Evolutionary conservation across 2,113 vertebrate genomes (phyloP), one percentile per base, ranked within the genome.

Genomic region (Turnix velox): DNA sequence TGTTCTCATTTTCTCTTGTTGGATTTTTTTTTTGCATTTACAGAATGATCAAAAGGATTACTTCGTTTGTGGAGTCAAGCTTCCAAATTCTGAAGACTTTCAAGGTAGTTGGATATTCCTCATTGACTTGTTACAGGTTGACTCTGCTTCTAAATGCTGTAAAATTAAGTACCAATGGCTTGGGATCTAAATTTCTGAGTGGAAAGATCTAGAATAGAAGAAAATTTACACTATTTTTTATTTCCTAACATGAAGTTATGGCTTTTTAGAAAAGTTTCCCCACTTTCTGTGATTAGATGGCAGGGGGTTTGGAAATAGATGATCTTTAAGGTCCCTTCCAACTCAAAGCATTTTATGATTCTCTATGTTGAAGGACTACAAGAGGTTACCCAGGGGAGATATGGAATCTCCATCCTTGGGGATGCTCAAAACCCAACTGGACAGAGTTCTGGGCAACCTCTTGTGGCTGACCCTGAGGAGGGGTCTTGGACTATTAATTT

Each of bases 41-140:
- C 98, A 99, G 99, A 98, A 98, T 87, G 99, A 98, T 92, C 98
- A 99, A 96, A 98, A 98, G 63, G 99, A 99, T 98, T 99, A 99
- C 97, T 98, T 99, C 96, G 98, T 99, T 95, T 99, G 99, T 86
- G 98, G 98, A 96, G 99, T 99, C 92, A 99, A 98, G 96, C 98
- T 99, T 95, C 99, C 99, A 55, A 99, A 99, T 98, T 99, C 99
- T 22, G 99, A 99, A 96, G 99, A 99, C 96, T 99, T 99, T 97
- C 99, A 99, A 99, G 99, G 99, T 99, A 99, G 72, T 51, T 88
- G 59, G 19, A 23, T 79, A 16, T 91, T 90, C 30, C 69, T 85
- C 33, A 78, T 87, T 67, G 59, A 73, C 42, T 78, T 73, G 24
- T 84, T 82, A 73, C 20, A 43, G 18, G 18, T 57, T 81, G 18